These are phyloP conservation scores for Bombus confusus DNA, from an alignment of 1,140 invertebrate species.

Conservation along the genomic window DNA sequence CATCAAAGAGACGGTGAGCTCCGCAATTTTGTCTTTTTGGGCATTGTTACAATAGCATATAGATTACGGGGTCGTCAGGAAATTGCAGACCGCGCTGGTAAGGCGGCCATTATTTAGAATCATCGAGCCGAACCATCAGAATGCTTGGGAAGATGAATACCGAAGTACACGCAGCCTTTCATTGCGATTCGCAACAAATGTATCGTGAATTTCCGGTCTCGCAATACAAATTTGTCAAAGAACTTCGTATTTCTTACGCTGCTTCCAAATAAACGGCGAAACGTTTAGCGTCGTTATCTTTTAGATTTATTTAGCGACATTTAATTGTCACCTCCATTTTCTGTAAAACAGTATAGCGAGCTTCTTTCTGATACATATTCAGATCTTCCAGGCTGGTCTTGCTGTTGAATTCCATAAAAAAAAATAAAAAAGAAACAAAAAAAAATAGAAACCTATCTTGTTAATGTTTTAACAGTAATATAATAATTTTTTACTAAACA, in stretches of 20 bases:
- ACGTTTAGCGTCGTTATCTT: background rate
- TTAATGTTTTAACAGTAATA: too few relatives aligned
- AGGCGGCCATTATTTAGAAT: slow-evolving; percentile 44
- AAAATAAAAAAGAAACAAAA: background rate
- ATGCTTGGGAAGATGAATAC: slow-evolving; percentile 40
- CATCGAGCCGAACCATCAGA: slow-evolving; percentile 39
- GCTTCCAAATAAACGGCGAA: background rate
- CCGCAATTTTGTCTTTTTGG: slow-evolving; percentile 17
- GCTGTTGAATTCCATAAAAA: background rate
- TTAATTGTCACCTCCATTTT: background rate
- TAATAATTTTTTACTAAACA: too few relatives aligned
- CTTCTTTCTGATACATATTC: too few relatives aligned
- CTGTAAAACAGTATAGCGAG: background rate
- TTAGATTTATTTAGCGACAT: background rate
- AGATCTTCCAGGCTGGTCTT: background rate
- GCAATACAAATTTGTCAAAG: background rate
- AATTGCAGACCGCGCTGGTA: slow-evolving; percentile 32
- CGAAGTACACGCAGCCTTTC: slow-evolving; percentile 32
- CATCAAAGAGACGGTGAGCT: background rate
- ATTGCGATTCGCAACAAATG: slow-evolving; percentile 24
- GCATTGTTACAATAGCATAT: slow-evolving; percentile 27
- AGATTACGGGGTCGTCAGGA: slow-evolving; percentile 35
- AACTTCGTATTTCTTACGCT: background rate
- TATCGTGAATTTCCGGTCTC: slow-evolving; percentile 13
- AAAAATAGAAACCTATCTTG: too few relatives aligned